phyloP scores from a whole-genome alignment of 2,888 invertebrate genomes.

The Sialis lutaria region DNA sequence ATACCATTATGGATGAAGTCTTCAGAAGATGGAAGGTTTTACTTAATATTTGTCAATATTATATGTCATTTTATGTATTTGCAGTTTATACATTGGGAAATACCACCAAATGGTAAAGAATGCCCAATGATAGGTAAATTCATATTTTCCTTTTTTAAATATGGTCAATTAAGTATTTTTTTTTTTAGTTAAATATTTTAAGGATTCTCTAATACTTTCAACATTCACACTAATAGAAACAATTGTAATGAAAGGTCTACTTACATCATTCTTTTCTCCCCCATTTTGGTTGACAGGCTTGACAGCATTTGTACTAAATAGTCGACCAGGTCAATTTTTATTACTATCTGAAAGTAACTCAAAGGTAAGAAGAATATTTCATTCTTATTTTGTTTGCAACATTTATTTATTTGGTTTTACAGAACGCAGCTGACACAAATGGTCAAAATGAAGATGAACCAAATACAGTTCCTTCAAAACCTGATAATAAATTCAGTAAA shows the following conservation, averaged over 20 bases:
- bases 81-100: conserved; percentile 36
- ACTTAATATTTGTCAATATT: conserved; percentile 38
- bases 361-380: neutral
- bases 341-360: conserved; percentile 6
- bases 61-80: conserved; percentile 40
- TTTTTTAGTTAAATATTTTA: conserved; percentile 1
- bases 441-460: neutral
- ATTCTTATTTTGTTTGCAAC: neutral
- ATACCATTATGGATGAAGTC: conserved; percentile 37
- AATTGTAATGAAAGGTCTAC: conserved; percentile 16
- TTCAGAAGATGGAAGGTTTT: conserved; percentile 33
- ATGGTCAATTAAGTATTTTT: neutral
- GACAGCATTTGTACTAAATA: conserved; percentile 14
- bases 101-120: conserved; percentile 39
- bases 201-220: conserved; percentile 8
- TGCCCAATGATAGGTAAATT: conserved; percentile 37
- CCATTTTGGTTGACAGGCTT: conserved; percentile 17
- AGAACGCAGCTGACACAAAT: neutral
- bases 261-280: conserved; percentile 12
- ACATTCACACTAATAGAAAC: conserved; percentile 18
- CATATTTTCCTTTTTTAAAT: neutral
- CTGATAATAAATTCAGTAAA: neutral
- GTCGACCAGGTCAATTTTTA: conserved; percentile 15
- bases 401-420: neutral
- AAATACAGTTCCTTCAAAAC: neutral